phyloP scores from a whole-genome alignment of 2,113 vertebrate species.

The Pachycephala philippinensis region DNA sequence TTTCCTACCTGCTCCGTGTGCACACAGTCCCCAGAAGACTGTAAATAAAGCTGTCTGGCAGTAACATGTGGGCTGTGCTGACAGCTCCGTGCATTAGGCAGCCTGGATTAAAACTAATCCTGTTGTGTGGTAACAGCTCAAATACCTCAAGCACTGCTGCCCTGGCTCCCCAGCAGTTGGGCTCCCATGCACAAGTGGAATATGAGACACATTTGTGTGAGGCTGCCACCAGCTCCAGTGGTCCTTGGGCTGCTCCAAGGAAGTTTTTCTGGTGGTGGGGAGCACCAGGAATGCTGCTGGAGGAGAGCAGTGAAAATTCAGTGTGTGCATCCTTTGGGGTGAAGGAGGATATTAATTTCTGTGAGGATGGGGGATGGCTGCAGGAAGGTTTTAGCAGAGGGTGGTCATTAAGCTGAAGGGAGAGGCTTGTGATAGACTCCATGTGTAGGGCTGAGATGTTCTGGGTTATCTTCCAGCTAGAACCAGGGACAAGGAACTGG shows the following conservation, averaged over 20 bases:
- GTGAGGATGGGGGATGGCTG: rapidly evolving
- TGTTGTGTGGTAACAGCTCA: neutral
- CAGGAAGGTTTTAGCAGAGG: neutral
- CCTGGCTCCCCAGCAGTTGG: neutral
- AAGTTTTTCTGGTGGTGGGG: neutral
- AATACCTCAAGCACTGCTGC: neutral
- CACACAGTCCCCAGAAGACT: neutral
- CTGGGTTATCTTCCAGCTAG: neutral
- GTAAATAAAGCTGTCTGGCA: slow-evolving; percentile 9
- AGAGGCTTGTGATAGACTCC: neutral
- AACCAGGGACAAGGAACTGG: neutral
- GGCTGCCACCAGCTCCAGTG: neutral
- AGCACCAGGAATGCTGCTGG: neutral
- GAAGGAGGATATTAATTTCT: neutral
- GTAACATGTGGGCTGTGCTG: neutral
- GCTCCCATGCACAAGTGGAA: neutral
- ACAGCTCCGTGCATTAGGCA: slow-evolving; percentile 14
- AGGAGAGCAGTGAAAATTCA: neutral
- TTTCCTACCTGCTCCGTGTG: neutral
- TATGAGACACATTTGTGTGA: rapidly evolving
- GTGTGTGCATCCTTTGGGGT: rapidly evolving
- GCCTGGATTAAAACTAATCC: slow-evolving; percentile 52
- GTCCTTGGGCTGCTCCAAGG: neutral
- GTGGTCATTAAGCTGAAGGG: neutral
- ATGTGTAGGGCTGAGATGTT: neutral